Base-by-base conservation (phyloP, 2,888 invertebrate species). In the Trimorus sp. region DNA sequence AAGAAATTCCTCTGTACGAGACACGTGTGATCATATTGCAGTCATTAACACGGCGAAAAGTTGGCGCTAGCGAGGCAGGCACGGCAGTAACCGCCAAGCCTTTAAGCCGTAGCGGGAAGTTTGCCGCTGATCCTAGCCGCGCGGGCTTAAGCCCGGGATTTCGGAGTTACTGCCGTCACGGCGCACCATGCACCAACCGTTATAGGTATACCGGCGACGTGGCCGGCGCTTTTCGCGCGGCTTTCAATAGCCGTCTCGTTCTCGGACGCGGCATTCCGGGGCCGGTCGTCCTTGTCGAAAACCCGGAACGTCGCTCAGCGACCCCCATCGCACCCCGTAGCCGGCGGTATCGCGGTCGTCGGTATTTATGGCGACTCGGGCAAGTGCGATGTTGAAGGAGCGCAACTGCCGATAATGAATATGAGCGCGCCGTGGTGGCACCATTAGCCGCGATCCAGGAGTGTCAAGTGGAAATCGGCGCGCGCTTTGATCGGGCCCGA, bases 51-150 rank as follows among this genome's bases (percentile, higher is more conserved):
- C 87, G 88, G 89, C 88, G 89, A 90, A 91, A 91, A 91, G 90
- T 91, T 90, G 89, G 82, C 86, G 85, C 85, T 81, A 82, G 86
- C 84, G 87, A 85, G 86, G 87, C 88, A 87, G 87, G 87, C 88
- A 88, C 87, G 89, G 88, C 87, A 89, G 90, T 90, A 90, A 90
- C 90, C 91, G 86, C 90, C 90, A 91, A 91, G 90, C 91, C 91
- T 89, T 91, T 91, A 91, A 91, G 91, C 91, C 91, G 88, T 85
- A 90, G 89, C 90, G 89, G 90, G 89, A 91, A 91, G 89, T 91
- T 91, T 91, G 88, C 90, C 91, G 89, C 91, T 91, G 91, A 91
- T 91, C 91, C 91, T 90, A 90, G 87, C 85, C 85, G 88, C 88
- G 83, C 86, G 79, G 62, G 81, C 81, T 83, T 83, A 83, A 83